Conservation (phyloP, 2,797 vertebrate species). For the Sandelia bainsii region DNA sequence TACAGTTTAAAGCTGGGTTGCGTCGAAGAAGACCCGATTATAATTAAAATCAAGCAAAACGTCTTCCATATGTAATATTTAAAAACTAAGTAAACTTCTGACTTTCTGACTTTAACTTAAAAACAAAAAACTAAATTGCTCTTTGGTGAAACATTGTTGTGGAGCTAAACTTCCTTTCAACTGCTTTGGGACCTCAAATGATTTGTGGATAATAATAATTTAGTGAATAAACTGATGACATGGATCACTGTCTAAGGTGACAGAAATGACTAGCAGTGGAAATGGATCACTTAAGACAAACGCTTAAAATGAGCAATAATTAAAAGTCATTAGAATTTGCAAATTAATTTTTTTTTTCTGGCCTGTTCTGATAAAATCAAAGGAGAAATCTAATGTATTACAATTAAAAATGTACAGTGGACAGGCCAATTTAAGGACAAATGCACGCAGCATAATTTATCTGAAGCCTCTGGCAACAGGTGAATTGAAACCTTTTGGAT, state of each 20-base stretch:
- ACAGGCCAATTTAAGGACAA: constrained; percentile 9
- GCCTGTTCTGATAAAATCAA: constrained; percentile 11
- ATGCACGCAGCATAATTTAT: constrained; percentile 15
- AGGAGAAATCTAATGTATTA: background rate
- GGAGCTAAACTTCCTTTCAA: background rate
- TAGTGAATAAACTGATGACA: constrained; percentile 35
- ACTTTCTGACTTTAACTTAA: background rate
- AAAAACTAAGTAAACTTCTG: background rate
- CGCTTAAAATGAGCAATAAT: constrained; percentile 35
- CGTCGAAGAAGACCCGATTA: constrained; percentile 5
- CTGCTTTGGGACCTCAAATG: constrained; percentile 14
- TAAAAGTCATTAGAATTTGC: constrained; percentile 28
- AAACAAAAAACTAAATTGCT: background rate
- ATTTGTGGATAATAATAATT: constrained; percentile 28
- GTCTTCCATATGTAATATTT: background rate
- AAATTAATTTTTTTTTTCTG: constrained; percentile 7
- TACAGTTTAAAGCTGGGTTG: constrained; percentile 4
- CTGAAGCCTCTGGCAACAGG: constrained; percentile 39
- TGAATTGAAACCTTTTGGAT: constrained; percentile 34
- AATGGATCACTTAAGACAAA: constrained; percentile 15
- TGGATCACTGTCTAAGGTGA: background rate
- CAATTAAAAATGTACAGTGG: constrained; percentile 7
- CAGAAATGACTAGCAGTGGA: constrained; percentile 8
- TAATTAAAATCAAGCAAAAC: constrained; percentile 16
- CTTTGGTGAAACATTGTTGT: background rate